Conservation (phyloP, 2,797 vertebrate genomes). For the Phrynocephalus guinanensis region DNA sequence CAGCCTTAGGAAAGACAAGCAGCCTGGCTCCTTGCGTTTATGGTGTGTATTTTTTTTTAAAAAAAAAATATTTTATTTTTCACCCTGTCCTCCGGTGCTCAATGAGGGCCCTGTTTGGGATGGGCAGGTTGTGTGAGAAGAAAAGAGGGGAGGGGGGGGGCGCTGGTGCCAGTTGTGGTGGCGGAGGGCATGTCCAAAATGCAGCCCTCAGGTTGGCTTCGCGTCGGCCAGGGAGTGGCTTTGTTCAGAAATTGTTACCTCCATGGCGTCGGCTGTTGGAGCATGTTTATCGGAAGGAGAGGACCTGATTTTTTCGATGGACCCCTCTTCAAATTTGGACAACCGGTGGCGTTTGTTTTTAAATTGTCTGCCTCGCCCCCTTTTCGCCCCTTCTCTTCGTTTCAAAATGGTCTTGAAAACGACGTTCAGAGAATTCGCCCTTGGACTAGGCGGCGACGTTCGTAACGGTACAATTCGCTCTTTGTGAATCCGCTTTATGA, state of each 20-base stretch:
- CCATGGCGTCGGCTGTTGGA: neutral
- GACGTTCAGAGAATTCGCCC: conserved; percentile 53
- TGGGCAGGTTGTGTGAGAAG: conserved; percentile 13
- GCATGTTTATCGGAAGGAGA: neutral
- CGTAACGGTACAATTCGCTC: conserved; percentile 69
- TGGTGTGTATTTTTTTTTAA: conserved; percentile 2
- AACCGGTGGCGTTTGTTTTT: rapidly evolving
- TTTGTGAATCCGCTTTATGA: conserved; percentile 69
- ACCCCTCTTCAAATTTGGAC: conserved; percentile 6
- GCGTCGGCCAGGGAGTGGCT: neutral
- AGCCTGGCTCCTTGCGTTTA: neutral
- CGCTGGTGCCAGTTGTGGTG: conserved; percentile 43
- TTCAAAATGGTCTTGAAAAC: conserved; percentile 22
- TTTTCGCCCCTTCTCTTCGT: neutral
- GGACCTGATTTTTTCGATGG: neutral
- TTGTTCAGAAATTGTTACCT: rapidly evolving
- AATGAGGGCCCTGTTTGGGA: conserved; percentile 70
- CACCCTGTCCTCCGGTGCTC: conserved; percentile 16
- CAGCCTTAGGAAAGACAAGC: conserved; percentile 59
- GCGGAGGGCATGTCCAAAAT: neutral
- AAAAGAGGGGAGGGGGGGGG: neutral
- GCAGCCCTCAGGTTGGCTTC: neutral
- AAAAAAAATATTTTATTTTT: conserved; percentile 18
- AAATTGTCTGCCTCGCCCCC: neutral
- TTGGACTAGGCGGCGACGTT: conserved; percentile 57